A percentile compares a stretch with the other conserved stretches of the same genome.
phyloP scores from a whole-genome alignment of 2,797 vertebrate genomes.

The Salmo trutta region DNA sequence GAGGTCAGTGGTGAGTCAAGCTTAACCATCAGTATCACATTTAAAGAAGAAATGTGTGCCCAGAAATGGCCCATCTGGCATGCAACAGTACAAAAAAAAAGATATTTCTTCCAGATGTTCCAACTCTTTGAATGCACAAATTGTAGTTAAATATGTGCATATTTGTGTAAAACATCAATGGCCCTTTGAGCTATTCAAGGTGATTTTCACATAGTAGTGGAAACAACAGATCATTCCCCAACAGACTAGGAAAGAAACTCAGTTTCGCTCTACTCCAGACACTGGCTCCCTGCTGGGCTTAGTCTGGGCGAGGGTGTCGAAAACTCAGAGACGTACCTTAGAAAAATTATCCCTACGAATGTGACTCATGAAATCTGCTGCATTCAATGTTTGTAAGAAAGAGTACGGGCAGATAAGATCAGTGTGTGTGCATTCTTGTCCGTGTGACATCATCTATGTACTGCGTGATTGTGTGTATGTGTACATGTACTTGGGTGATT shows the following conservation, averaged over 20 bases:
- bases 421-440: neutral
- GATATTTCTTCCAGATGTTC: neutral
- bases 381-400: neutral
- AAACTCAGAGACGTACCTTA: neutral
- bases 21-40: neutral
- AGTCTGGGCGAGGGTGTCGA: slow-evolving; percentile 14
- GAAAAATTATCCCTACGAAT: slow-evolving; percentile 9
- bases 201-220: slow-evolving; percentile 45
- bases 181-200: slow-evolving; percentile 17
- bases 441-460: neutral
- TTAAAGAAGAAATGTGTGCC: neutral
- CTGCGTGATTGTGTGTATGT: neutral
- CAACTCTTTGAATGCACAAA: neutral
- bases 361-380: slow-evolving; percentile 12
- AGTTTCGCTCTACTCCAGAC: slow-evolving; percentile 6
- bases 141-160: slow-evolving; percentile 6
- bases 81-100: neutral
- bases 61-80: neutral
- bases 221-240: slow-evolving; percentile 24
- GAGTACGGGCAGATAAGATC: neutral
- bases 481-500: neutral
- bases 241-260: neutral
- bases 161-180: slow-evolving; percentile 8
- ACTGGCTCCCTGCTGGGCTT: neutral
- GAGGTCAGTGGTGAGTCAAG: neutral